Base-by-base conservation (phyloP, 1,140 invertebrate species). In the Aphidius ervi region DNA sequence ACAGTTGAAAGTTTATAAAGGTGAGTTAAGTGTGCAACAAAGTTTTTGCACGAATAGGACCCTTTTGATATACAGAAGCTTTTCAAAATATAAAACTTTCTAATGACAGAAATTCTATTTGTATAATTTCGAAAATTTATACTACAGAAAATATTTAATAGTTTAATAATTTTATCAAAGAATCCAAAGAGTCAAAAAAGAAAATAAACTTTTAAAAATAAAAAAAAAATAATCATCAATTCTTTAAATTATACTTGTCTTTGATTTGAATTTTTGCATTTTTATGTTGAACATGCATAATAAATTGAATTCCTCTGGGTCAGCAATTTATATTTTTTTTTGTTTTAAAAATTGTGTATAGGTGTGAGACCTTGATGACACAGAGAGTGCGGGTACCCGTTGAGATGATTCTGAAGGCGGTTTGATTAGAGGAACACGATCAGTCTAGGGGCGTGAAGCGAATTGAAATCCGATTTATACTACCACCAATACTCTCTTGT, bases 381-480 rank as follows among this genome's bases (percentile, higher is more conserved):
- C 61, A 62, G 55, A 49, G 45, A 49, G 45, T 60, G 61, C 61
- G 61, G 58, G 55, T 41, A 60, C 49, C 52, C n/a, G 59, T 31
- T 31, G 23, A 31, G 23, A 4, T 50, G 50, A 56, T 59, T 61
- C 39, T 49, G 40, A 63, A 62, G 61, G 55, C 52, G 61, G 61
- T 65, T 65, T 65, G 64, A 65, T 65, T 63, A 65, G 64, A 65
- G 61, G 64, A 63, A 63, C 61, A 65, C 63, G 55, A 63, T 59
- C 45, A 56, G 16, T 40, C 53, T 49, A 46, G 40, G 64, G 56
- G 57, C 48, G 61, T 58, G 54, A 62, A 60, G 10, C 50, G 61
- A 65, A 65, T 65, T 65, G 64, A 65, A 65, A 65, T 65, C 46
- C 61, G 58, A 65, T 62, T 65, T 65, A 65, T 65, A 61, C 56